Evolutionary conservation across 1,140 invertebrate genomes (phyloP).

Genomic region (Reticulitermes speratus): DNA sequence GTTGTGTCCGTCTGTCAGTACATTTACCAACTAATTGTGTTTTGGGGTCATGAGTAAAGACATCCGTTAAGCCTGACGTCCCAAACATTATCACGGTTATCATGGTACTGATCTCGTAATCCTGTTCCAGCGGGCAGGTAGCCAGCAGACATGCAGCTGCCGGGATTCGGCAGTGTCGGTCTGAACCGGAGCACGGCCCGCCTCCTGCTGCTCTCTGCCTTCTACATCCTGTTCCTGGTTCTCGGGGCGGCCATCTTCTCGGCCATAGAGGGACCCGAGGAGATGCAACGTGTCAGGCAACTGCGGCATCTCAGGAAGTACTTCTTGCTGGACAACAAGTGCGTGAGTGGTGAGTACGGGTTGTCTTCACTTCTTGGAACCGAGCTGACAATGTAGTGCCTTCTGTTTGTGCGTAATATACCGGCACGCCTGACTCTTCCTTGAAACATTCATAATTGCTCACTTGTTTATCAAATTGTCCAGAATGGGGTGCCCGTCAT

Average conservation of each 20-base stretch:
- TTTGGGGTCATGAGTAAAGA: no score
- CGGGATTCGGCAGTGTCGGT: conserved; percentile 40
- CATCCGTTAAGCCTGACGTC: no score
- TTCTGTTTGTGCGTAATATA: conserved; percentile 26
- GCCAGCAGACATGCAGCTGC: conserved; percentile 12
- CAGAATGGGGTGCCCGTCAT: no score
- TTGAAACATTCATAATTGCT: conserved; percentile 56
- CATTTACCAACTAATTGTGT: no score
- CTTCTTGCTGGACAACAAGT: conserved; percentile 61
- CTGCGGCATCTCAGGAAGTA: conserved; percentile 53
- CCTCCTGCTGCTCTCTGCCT: conserved; percentile 45
- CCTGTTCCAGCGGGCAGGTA: no score
- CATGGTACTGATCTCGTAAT: no score
- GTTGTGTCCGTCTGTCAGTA: no score
- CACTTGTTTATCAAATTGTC: conserved; percentile 52
- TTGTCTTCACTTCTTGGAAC: conserved; percentile 15
- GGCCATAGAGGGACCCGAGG: conserved; percentile 68
- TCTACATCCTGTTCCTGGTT: conserved; percentile 51
- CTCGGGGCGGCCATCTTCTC: conserved; percentile 70
- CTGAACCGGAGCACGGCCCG: conserved; percentile 44
- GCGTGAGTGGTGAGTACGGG: conserved; percentile 58
- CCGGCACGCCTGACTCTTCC: conserved; percentile 53
- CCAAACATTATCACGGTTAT: no score
- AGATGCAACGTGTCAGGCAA: conserved; percentile 55
- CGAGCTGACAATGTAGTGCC: background rate